Conservation (phyloP, 53 echinoderm and acorn worm species). For the Echinarachnius parma region DNA sequence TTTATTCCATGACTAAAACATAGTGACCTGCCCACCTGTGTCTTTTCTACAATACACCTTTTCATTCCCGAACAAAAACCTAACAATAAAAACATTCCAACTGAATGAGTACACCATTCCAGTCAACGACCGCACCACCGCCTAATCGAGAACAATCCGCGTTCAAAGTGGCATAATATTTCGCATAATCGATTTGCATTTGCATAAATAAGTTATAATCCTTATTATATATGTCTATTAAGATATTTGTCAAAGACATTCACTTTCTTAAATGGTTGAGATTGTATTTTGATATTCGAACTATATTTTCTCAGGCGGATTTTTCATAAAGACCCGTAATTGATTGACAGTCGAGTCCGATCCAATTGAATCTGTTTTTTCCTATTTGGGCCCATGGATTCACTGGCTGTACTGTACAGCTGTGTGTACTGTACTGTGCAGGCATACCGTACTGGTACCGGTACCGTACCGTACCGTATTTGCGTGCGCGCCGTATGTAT, state of each 20-base stretch:
- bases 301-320: conserved; percentile 14
- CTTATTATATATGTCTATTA: not conserved
- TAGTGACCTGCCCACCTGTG: conserved; percentile 37
- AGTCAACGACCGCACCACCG: conserved; percentile 13
- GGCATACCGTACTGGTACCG: too few relatives aligned
- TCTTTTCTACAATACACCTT: not conserved
- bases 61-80: conserved; percentile 24
- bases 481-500: not conserved
- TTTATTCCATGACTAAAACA: too few relatives aligned
- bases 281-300: not conserved
- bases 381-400: not conserved
- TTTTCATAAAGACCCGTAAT: conserved; percentile 19
- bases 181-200: not conserved
- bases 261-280: not conserved
- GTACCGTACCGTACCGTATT: not conserved
- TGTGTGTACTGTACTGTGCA: not conserved
- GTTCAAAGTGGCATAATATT: not conserved
- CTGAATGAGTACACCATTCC: conserved; percentile 68
- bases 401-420: not conserved
- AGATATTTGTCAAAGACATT: not conserved
- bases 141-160: not conserved
- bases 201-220: not conserved
- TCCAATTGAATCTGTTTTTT: too few relatives aligned
- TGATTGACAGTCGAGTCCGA: conserved; percentile 27
- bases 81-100: conserved; percentile 68